phyloP scores from a whole-genome alignment of 2,888 invertebrate genomes.

The Horisme vitalbata region DNA sequence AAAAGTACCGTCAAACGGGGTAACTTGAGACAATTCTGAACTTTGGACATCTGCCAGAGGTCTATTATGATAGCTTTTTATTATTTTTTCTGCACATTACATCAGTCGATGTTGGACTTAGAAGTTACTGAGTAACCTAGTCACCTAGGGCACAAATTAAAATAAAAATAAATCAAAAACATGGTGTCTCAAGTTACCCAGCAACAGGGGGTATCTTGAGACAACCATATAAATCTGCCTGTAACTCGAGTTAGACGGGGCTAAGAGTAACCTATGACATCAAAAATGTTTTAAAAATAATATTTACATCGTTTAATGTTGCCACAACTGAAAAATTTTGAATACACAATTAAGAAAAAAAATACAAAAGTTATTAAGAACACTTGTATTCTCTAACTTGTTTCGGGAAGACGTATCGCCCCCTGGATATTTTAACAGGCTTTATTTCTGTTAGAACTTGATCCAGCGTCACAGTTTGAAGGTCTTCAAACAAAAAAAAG shows the following conservation, averaged over 20 bases:
- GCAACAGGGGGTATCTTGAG: constrained; percentile 3
- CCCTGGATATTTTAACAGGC: constrained; percentile 10
- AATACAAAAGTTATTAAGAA: constrained; percentile 13
- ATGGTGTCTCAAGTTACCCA: constrained; percentile 1
- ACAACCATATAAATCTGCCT: constrained; percentile 8
- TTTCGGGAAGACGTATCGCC: constrained; percentile 18
- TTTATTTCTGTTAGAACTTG: constrained; percentile 8
- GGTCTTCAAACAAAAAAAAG: constrained; percentile 9
- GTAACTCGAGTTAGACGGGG: constrained; percentile 7
- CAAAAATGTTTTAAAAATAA: constrained; percentile 10
- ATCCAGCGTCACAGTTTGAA: constrained; percentile 7
- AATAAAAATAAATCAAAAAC: not conserved
- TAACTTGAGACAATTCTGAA: constrained; percentile 1
- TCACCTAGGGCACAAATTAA: not conserved
- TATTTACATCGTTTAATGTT: constrained; percentile 9
- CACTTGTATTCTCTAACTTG: constrained; percentile 13
- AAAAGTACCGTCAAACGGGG: not conserved
- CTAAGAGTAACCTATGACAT: constrained; percentile 6
- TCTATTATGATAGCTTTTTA: not conserved
- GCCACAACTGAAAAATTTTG: constrained; percentile 6
- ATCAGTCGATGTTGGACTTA: not conserved
- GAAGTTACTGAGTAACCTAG: not conserved
- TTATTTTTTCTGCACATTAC: not conserved
- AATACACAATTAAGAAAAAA: constrained; percentile 10
- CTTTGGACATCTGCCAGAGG: not conserved